Evolutionary conservation across 2,113 vertebrate species (phyloP).

Genomic region (Barbus barbus): DNA sequence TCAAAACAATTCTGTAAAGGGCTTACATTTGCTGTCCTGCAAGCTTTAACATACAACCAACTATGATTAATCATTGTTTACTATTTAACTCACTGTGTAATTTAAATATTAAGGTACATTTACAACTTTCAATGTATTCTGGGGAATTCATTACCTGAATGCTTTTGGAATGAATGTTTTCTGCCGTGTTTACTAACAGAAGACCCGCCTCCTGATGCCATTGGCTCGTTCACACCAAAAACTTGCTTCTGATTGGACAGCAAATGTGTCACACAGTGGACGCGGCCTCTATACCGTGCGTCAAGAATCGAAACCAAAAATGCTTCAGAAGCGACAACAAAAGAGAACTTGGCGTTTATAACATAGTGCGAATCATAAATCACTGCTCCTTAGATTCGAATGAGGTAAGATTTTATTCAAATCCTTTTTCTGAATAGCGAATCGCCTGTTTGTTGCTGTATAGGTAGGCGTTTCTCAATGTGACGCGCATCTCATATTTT

Average conservation of each 20-base stretch:
- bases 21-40: background rate
- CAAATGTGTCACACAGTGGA: background rate
- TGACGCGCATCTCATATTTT: background rate
- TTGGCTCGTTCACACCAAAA: background rate
- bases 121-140: background rate
- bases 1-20: background rate
- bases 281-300: background rate
- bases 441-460: background rate
- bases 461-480: background rate
- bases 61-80: background rate
- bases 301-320: slow-evolving; percentile 55
- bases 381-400: background rate
- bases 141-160: background rate
- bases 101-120: background rate
- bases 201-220: background rate
- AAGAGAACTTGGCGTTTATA: slow-evolving; percentile 12
- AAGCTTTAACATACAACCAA: background rate
- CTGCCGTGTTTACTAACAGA: background rate
- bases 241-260: slow-evolving; percentile 33
- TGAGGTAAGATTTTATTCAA: slow-evolving; percentile 18
- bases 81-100: background rate
- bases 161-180: background rate
- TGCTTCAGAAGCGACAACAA: background rate
- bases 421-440: background rate
- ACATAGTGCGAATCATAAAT: background rate